Evolutionary conservation across 2,113 vertebrate species (phyloP), one percentile per base, ranked within the genome.

Genomic region (Dipodomys stephensi): DNA sequence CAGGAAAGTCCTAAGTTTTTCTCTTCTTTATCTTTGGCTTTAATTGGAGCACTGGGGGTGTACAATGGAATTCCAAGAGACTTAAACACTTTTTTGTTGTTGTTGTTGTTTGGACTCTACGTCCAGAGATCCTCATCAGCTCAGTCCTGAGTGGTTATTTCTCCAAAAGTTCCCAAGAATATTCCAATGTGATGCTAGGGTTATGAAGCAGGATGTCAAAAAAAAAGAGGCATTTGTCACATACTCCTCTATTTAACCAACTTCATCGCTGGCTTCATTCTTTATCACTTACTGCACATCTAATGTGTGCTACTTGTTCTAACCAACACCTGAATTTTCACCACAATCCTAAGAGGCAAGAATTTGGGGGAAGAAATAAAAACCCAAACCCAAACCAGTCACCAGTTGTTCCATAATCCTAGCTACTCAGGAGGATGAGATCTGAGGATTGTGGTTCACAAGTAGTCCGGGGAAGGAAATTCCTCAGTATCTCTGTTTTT

Each of bases 281-380:
- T n/a, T 32, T 57, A 44, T 10, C 67, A 19, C 25, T 88, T 32
- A 92, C 12, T 72, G 18, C 32, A 64, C 44, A 82, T 46, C 11
- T 76, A 16, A 8, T 28, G 10, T 82, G 53, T 11, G 27, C 71
- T 64, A n/a, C 65, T 44, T 92, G 64, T 87, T 88, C 73, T 88
- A 71, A 92, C 4, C 81, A 88, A 91, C 39, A 67, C 82, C 79
- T 81, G 83, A 67, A 84, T 82, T 53, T 69, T 92, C 28, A 67
- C 22, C 28, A 57, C 23, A 82, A 81, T 23, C 22, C 35, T 68
- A 44, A 77, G 65, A 93, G 82, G 71, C 11, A 30, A 87, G 49
- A 91, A 83, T 71, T 49, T 84, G 57, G 4, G 46, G 25, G 44
- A n/a, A 32, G 15, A 49, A 49, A 12, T 49, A 32, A 68, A 28